phyloP scores from a whole-genome alignment of 2,888 invertebrate genomes.

The Teinopalpus imperialis region DNA sequence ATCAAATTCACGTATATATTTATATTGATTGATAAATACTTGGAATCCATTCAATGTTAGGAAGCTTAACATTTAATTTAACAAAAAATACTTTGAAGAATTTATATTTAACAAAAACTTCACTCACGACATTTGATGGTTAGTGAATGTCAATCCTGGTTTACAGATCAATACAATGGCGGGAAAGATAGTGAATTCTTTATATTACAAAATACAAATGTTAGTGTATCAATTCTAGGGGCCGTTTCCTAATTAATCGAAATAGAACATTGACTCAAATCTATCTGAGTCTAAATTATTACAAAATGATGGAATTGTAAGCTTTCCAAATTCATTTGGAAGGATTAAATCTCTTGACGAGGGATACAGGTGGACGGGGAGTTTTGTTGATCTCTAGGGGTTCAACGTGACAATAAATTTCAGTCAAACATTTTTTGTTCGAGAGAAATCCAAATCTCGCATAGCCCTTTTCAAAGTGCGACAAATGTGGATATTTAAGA shows the following conservation, averaged over 20 bases:
- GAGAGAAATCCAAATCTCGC: slow-evolving; percentile 35
- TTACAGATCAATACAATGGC: no score
- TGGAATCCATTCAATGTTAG: background rate
- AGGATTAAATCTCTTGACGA: slow-evolving; percentile 35
- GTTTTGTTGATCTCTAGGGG: slow-evolving; percentile 38
- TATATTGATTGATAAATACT: background rate
- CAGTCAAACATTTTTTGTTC: slow-evolving; percentile 47
- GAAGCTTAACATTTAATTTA: background rate
- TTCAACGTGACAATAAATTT: slow-evolving; percentile 48
- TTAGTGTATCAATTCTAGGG: no score
- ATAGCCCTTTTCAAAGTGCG: slow-evolving; percentile 52
- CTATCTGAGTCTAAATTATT: background rate
- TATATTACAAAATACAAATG: no score
- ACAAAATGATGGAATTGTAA: slow-evolving; percentile 1
- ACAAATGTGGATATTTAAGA: slow-evolving; percentile 33
- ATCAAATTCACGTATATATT: no score
- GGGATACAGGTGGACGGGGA: slow-evolving; percentile 34
- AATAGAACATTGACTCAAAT: no score
- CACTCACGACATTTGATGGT: no score
- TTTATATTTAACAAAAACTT: no score
- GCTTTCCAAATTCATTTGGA: slow-evolving; percentile 40
- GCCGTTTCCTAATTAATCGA: no score
- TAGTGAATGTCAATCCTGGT: no score
- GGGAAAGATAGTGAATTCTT: no score
- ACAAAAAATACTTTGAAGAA: no score